These are phyloP conservation scores for Crenichthys baileyi DNA, from an alignment of 2,797 vertebrate genomes.

Conservation along the genomic window DNA sequence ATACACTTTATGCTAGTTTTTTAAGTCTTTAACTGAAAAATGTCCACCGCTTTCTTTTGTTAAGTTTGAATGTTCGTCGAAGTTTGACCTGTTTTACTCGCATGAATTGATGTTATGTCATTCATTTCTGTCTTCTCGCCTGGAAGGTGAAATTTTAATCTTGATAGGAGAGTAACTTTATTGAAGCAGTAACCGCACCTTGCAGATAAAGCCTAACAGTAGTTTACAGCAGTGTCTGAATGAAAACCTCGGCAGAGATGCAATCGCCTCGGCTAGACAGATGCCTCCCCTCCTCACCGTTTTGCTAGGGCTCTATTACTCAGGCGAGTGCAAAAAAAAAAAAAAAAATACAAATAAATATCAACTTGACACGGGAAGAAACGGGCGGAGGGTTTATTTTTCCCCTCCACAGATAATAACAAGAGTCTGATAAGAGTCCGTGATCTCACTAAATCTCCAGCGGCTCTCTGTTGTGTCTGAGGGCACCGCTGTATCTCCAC, in stretches of 20 bases:
- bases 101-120: neutral
- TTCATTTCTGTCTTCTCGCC: neutral
- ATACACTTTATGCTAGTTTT: neutral
- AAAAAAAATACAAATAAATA: neutral
- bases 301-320: neutral
- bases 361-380: conserved; percentile 39
- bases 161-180: neutral
- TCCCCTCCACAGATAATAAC: conserved; percentile 49
- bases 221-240: neutral
- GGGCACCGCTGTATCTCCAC: conserved; percentile 61
- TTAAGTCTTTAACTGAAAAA: neutral
- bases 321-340: neutral
- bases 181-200: neutral
- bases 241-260: neutral
- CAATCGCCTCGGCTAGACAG: neutral
- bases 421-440: conserved; percentile 46
- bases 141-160: neutral
- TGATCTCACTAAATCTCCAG: conserved; percentile 42
- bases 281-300: neutral
- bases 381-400: conserved; percentile 5
- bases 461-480: conserved; percentile 66
- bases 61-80: neutral
- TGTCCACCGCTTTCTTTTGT: neutral
- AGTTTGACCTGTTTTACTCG: neutral
- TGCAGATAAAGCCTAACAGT: neutral